phyloP scores from a whole-genome alignment of 92 coral and sea anemone genomes.

The Montipora capitata region DNA sequence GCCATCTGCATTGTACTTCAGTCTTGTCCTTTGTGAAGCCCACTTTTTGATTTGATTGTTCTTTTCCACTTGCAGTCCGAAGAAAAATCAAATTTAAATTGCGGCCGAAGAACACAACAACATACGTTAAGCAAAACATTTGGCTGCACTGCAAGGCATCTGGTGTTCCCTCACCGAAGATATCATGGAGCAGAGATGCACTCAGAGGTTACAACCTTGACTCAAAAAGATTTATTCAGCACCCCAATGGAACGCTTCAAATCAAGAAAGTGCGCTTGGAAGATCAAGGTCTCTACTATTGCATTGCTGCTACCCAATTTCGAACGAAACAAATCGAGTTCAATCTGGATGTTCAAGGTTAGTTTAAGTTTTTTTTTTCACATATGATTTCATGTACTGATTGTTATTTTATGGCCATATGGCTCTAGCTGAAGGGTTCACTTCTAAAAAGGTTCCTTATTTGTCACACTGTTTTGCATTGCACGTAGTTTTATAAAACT shows the following conservation, averaged over 20 bases:
- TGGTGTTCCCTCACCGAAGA: conserved; percentile 87
- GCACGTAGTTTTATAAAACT: too few species aligned
- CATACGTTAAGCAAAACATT: conserved; percentile 48
- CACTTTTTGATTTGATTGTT: too few species aligned
- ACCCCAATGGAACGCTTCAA: conserved; percentile 80
- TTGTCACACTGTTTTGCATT: too few species aligned
- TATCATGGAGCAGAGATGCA: conserved; percentile 83
- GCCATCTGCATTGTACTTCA: too few species aligned
- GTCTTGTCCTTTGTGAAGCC: too few species aligned
- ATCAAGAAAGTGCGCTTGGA: conserved; percentile 56
- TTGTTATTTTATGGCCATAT: too few species aligned
- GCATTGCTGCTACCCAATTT: conserved; percentile 83
- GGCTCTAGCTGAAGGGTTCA: too few species aligned
- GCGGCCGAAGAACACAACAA: conserved; percentile 89
- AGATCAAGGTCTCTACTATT: conserved; percentile 83
- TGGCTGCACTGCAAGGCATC: conserved; percentile 92
- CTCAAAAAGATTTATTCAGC: conserved; percentile 54
- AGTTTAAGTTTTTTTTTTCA: not conserved
- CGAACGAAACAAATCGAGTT: conserved; percentile 65
- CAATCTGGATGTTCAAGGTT: conserved; percentile 62
- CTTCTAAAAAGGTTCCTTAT: too few species aligned
- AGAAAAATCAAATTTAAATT: not conserved
- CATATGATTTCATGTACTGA: too few species aligned
- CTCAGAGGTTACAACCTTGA: conserved; percentile 78
- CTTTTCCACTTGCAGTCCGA: too few species aligned